Evolutionary conservation across 2,888 invertebrate genomes (phyloP).

Genomic region (Argyra leucocephala): DNA sequence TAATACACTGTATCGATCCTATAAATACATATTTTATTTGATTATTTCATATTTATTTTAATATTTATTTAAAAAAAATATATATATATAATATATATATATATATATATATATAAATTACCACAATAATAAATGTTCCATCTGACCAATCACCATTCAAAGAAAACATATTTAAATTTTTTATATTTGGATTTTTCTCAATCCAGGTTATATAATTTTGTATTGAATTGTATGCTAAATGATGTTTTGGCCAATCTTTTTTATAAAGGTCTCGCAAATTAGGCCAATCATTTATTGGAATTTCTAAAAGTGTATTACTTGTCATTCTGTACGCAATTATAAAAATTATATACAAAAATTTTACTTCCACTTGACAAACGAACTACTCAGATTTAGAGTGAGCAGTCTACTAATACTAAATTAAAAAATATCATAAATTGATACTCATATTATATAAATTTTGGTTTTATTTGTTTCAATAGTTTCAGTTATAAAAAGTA

Average conservation of each 20-base stretch:
- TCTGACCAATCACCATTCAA: constrained; percentile 23
- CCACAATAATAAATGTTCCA: constrained; percentile 7
- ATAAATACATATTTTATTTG: background rate
- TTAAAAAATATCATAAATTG: too few relatives aligned
- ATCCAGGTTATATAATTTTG: constrained; percentile 24
- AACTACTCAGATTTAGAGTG: too few relatives aligned
- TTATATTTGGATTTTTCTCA: constrained; percentile 18
- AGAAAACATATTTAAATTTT: constrained; percentile 21
- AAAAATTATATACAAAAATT: too few relatives aligned
- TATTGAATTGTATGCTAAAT: constrained; percentile 22
- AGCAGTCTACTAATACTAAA: too few relatives aligned
- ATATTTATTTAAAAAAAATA: background rate
- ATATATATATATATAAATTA: background rate
- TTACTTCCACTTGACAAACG: too few relatives aligned
- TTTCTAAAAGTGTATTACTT: constrained; percentile 13
- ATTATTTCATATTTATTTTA: too few relatives aligned
- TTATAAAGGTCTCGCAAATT: constrained; percentile 23
- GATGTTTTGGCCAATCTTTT: constrained; percentile 23
- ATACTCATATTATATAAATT: too few relatives aligned
- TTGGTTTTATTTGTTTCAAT: too few relatives aligned
- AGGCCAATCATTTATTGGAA: constrained; percentile 21
- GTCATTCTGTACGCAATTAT: too few relatives aligned
- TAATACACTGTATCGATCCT: background rate
- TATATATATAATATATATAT: too few relatives aligned
- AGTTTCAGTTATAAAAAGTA: too few relatives aligned